Base-by-base conservation (phyloP, 1,140 invertebrate genomes). In the Zaprionus nigranus region DNA sequence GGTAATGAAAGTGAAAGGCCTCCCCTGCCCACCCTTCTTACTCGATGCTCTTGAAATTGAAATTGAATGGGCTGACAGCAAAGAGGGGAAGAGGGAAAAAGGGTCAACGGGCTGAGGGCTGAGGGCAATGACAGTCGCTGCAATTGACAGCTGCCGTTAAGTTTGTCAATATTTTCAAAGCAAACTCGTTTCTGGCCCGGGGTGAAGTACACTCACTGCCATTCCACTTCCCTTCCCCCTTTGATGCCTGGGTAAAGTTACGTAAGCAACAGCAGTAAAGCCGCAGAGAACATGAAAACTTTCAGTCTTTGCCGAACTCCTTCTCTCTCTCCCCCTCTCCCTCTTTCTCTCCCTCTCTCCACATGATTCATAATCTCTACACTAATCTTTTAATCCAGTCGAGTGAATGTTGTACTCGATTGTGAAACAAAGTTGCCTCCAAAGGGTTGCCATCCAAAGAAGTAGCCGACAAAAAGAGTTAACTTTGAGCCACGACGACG, bases 331-430 rank as follows among this genome's bases (percentile, higher is more conserved):
- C n/a, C n/a, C 17, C 1, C 17, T 17, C 17, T 17, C 17, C 17
- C 7, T 15, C 28, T 28, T 20, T 28, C 12, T 40, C 36, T 20
- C 20, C 34, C 49, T 7, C 65, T 15, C 49, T 20, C 53, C 69
- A 60, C 64, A 71, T 70, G 79, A 82, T 79, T 91, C 85, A 91
- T 91, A 91, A 91, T 91, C 88, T 82, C 70, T 58, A 58, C 65
- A 77, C 84, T 91, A 91, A 91, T 91, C 88, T 91, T 85, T 91
- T 91, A 91, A 91, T 91, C 88, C 88, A 91, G 81, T 90, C 85
- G 88, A 91, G 79, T 91, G 88, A 88, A 85, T 91, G 91, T 90
- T 79, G 85, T 84, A 85, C 81, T 85, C 90, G 84, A 91, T 91
- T 91, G 78, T 82, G 75, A 86, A 84, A 88, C 83, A 88, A 90